Base-by-base conservation (phyloP, 2,888 invertebrate genomes). In the Argyra leucocephala region DNA sequence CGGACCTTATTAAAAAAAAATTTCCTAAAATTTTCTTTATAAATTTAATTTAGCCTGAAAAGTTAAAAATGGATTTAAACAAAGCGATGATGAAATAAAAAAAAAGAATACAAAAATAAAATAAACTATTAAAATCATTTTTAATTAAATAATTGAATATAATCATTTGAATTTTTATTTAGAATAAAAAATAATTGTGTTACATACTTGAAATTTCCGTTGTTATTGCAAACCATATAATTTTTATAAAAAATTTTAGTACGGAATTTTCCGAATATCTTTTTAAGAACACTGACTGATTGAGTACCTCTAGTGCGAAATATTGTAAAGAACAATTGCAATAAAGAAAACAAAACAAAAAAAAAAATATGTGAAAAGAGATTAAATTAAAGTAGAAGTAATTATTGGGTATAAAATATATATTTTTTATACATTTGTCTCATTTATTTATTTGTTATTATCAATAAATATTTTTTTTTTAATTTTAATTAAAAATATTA, bases 61-160 rank as follows among this genome's bases (percentile, higher is more conserved):
- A 48, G 48, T 48, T 48, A 48, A 48, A 48, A 48, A 48, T 48
- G 48, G 18, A 48, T 48, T 48, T 48, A 48, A 48, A 48, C 18
- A 48, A 48, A 48, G 48, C 48, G 48, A 48, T 48, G 15, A 12
- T 48, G 18, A 48, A 48, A 48, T 12, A 31, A 31, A 26, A 26
- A 26, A 26, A 26, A 26, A 26, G 7, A 26, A 6, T 31, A 31
- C 12, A 31, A 31, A 31, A 10, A 48, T 48, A n/a, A 12, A 2
- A 48, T 48, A 48, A 31, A 31, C 2, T 31, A 31, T 26, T 6
- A 10, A 31, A 48, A 48, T 48, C 12, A 48, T 18, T 3, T 48
- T 15, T 18, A 12, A 18, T 48, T 5, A 31, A 31, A 31, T 31
- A 31, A 37, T 37, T 12, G 5, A 3, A 48, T 48, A n/a, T 48